Base-by-base conservation (phyloP, 37 sponge, comb jelly and placozoan species). In the Halichondria panicea region DNA sequence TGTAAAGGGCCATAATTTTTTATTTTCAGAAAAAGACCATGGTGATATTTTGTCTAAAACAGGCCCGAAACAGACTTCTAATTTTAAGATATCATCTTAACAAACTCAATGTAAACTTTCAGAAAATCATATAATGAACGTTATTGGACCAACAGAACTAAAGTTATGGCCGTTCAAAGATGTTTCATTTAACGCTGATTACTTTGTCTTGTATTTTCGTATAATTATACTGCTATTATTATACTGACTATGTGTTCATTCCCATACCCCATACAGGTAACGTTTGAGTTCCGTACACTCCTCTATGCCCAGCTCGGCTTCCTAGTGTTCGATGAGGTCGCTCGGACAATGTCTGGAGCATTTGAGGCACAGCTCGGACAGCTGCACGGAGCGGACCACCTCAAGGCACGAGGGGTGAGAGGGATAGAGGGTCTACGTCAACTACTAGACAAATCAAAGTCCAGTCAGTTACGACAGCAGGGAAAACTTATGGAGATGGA, bases 311-410 rank as follows among this genome's bases (percentile, higher is more conserved):
- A 57, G 5, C 39, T 91, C 4, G 82, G 80, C 6, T 58, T 35
- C 39, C 25, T 84, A 15, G 39, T 85, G 28, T 91, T 82, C 56
- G 81, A 86, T 42, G 92, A 91, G 27, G 83, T 91, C 0, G 92
- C 83, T 6, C 68, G 63, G 38, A 71, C 78, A 1, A 81, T 91
- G 79, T 75, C 83, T 4, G 25, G 45, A 9, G 57, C 92, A 2
- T 91, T 91, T 77, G 87, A 85, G 72, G 64, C 35, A 22, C 78
- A 87, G 2, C 86, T 87, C 41, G 24, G 22, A 22, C 38, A 42
- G 13, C 42, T 91, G 24, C 79, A 81, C 59, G 92, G 92, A 2
- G 66, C 78, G 3, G 59, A 68, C 35, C 85, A 84, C 43, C 41
- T 84, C 22, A 84, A 61, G 38, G 55, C 52, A 31, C 7, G 5